These are phyloP conservation scores for Parelbella ahira DNA, from an alignment of 2,888 invertebrate genomes.

Conservation along the genomic window DNA sequence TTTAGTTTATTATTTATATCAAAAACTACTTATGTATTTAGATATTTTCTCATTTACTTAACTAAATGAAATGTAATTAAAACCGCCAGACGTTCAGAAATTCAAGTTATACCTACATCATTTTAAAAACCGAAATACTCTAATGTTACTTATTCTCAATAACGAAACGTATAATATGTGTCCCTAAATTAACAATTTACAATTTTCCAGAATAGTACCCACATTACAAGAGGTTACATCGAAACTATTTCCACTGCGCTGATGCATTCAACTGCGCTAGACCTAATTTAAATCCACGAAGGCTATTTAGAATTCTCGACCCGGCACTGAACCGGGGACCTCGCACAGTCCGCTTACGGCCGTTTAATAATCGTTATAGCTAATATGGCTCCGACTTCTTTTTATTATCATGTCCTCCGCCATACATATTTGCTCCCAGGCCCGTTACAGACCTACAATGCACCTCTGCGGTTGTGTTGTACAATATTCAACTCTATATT, in stretches of 20 bases:
- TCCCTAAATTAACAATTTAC: too few relatives aligned
- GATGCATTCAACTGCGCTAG: background rate
- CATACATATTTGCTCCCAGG: conserved; percentile 48
- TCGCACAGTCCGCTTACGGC: conserved; percentile 36
- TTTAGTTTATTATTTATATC: too few relatives aligned
- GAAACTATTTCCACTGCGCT: background rate
- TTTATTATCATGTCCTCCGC: conserved; percentile 38
- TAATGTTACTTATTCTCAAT: too few relatives aligned
- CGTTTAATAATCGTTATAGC: conserved; percentile 59
- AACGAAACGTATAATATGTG: too few relatives aligned
- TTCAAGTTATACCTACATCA: too few relatives aligned
- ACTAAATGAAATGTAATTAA: too few relatives aligned
- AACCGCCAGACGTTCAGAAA: too few relatives aligned
- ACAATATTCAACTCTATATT: background rate
- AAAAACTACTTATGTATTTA: too few relatives aligned
- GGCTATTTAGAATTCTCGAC: conserved; percentile 24
- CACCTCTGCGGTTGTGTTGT: background rate
- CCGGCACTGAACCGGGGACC: conserved; percentile 26
- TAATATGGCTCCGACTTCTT: conserved; percentile 57
- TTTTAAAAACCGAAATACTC: too few relatives aligned
- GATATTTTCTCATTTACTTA: too few relatives aligned
- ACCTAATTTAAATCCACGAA: conserved; percentile 23
- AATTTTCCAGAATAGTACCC: too few relatives aligned
- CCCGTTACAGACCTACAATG: conserved; percentile 46
- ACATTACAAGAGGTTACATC: too few relatives aligned